phyloP scores from a whole-genome alignment of 2,797 vertebrate genomes.

The Tadarida brasiliensis region DNA sequence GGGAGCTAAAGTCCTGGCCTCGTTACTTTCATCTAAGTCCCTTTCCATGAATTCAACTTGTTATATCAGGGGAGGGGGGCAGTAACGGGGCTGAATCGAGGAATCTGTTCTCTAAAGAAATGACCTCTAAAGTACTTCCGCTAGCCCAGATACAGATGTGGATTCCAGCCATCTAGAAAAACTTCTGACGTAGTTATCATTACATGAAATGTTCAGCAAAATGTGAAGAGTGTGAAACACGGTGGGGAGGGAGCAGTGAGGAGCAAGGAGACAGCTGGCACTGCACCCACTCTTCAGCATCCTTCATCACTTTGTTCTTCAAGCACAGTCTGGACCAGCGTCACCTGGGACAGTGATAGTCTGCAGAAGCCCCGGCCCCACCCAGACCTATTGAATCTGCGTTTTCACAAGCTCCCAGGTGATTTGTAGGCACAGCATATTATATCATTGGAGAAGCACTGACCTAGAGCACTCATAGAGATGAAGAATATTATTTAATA shows the following conservation, averaged over 20 bases:
- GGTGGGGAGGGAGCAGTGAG: rapidly evolving
- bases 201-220: neutral
- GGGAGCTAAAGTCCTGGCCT: neutral
- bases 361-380: neutral
- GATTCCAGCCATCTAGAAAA: neutral
- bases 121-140: neutral
- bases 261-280: neutral
- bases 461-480: neutral
- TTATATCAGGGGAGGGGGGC: neutral
- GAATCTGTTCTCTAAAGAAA: conserved; percentile 3
- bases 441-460: neutral
- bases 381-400: neutral
- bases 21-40: neutral
- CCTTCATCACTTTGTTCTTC: neutral
- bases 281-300: neutral
- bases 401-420: neutral
- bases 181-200: neutral
- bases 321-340: neutral
- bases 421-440: neutral
- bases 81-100: neutral
- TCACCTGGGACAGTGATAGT: neutral
- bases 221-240: neutral
- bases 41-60: neutral
- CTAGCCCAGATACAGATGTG: neutral
- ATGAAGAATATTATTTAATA: neutral